These are phyloP conservation scores for Pterocles gutturalis DNA, from an alignment of 2,113 vertebrate genomes.

Conservation along the genomic window DNA sequence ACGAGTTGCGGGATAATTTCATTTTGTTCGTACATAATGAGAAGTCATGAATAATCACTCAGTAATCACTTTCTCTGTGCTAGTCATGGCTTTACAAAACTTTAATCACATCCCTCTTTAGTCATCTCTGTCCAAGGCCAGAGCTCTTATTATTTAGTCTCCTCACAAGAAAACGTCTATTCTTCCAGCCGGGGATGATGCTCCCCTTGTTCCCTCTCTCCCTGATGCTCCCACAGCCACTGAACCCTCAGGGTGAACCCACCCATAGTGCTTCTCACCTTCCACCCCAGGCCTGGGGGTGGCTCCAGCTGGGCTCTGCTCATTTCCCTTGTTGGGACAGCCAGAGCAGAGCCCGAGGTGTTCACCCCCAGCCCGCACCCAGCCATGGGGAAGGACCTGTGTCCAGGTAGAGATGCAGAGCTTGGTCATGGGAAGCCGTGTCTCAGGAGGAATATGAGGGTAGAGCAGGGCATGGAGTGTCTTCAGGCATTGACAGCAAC, in stretches of 20 bases:
- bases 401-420: background rate
- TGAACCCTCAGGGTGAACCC: background rate
- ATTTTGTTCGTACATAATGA: constrained; percentile 13
- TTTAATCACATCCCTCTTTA: background rate
- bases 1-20: background rate
- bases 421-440: background rate
- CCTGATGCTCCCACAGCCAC: background rate
- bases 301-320: background rate
- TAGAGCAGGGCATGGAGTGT: background rate
- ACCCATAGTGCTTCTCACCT: background rate
- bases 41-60: constrained; percentile 15
- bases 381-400: background rate
- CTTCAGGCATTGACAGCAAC: background rate
- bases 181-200: background rate
- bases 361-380: fast-evolving
- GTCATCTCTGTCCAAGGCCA: constrained; percentile 4
- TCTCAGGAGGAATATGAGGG: background rate
- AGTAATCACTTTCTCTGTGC: background rate
- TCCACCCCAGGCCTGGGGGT: background rate
- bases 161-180: background rate
- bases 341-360: background rate
- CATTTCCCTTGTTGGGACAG: background rate
- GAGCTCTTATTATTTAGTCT: background rate
- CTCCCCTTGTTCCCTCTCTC: fast-evolving
- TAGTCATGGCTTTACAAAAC: background rate